Percentiles rank a stretch among this genome's conserved stretches.
phyloP scores from a whole-genome alignment of 2,113 vertebrate genomes.

The Xiphias gladius region DNA sequence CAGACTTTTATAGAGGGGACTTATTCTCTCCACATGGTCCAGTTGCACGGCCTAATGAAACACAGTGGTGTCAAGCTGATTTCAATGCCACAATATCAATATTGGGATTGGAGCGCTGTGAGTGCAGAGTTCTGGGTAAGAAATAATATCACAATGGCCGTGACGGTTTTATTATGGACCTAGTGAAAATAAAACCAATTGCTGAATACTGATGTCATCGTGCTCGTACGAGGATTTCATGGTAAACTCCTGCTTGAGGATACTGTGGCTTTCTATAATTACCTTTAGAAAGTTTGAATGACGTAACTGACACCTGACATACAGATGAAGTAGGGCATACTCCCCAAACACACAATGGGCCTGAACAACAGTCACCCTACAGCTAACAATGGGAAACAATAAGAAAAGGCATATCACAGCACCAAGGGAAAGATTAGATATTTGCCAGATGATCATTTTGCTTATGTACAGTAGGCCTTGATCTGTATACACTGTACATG shows the following conservation, averaged over 20 bases:
- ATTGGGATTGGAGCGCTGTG: conserved; percentile 59
- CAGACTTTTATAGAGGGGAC: conserved; percentile 58
- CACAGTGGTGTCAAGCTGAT: conserved; percentile 63
- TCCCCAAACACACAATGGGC: conserved; percentile 66
- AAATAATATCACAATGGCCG: conserved; percentile 56
- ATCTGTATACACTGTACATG: conserved; percentile 46
- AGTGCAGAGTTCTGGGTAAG: conserved; percentile 44
- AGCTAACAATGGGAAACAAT: conserved; percentile 63
- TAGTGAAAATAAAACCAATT: conserved; percentile 66
- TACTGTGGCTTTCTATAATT: conserved; percentile 69
- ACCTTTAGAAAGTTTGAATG: conserved; percentile 68
- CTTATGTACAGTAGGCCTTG: conserved; percentile 50
- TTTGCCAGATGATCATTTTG: conserved; percentile 52
- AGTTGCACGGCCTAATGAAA: conserved; percentile 68
- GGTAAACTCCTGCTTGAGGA: conserved; percentile 51
- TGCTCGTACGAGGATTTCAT: conserved; percentile 42
- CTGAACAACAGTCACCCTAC: conserved; percentile 53
- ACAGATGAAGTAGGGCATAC: conserved; percentile 45
- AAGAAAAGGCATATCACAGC: conserved; percentile 59
- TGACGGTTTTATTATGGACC: conserved; percentile 61
- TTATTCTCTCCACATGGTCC: conserved; percentile 62
- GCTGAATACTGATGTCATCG: conserved; percentile 63
- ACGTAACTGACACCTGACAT: conserved; percentile 78
- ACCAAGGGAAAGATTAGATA: conserved; percentile 62
- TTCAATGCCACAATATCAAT: conserved; percentile 66